Conservation (phyloP, 2,113 vertebrate species). For the Loxodonta africana region DNA sequence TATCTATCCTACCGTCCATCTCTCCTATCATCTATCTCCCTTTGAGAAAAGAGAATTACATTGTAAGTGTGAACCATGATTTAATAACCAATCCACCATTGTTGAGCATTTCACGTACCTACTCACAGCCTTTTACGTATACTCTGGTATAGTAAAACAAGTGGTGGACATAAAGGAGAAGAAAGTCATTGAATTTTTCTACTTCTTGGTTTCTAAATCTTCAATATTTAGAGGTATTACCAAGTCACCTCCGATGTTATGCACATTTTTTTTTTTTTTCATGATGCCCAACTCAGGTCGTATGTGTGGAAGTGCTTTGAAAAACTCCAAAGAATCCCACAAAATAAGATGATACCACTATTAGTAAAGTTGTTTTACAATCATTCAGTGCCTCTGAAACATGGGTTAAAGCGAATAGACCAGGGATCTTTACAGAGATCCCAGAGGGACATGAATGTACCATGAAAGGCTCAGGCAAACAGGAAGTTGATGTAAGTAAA, state of each 20-base stretch:
- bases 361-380: neutral
- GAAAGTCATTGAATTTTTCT: neutral
- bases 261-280: neutral
- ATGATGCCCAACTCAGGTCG: neutral
- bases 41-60: conserved; percentile 23
- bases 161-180: neutral
- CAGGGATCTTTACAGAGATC: neutral
- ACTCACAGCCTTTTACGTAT: neutral
- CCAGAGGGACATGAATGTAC: neutral
- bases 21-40: neutral
- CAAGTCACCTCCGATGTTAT: neutral
- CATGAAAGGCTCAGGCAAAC: neutral
- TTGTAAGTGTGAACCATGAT: neutral
- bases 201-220: neutral
- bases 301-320: neutral
- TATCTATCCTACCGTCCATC: neutral
- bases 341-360: neutral
- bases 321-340: neutral
- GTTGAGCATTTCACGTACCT: neutral
- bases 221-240: neutral
- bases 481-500: neutral
- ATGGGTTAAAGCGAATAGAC: neutral
- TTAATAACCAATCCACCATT: neutral
- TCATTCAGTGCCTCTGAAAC: neutral
- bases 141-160: neutral